Conservation (phyloP, 2,888 invertebrate genomes). For the Acronicta aceris region DNA sequence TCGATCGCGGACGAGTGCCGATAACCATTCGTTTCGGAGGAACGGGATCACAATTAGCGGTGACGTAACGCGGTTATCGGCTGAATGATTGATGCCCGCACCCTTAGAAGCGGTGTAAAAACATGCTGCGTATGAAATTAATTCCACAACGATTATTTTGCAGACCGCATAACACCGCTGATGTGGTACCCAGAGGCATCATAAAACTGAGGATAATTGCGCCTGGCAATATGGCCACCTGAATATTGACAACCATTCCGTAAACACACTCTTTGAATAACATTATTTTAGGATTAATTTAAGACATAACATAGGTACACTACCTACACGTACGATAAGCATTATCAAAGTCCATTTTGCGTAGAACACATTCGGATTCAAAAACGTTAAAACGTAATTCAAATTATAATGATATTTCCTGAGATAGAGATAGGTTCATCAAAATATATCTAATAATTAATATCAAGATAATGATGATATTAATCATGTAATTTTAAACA, state of each 20-base stretch:
- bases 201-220: slow-evolving; percentile 9
- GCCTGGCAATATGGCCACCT: slow-evolving; percentile 19
- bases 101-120: slow-evolving; percentile 45
- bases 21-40: slow-evolving; percentile 63
- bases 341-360: too few species aligned
- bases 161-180: slow-evolving; percentile 4
- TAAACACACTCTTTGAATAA: slow-evolving; percentile 31
- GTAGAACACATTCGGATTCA: too few species aligned
- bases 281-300: too few species aligned
- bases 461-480: too few species aligned
- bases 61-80: slow-evolving; percentile 77
- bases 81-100: slow-evolving; percentile 65
- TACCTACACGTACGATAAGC: too few species aligned
- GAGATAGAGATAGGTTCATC: too few species aligned
- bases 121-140: slow-evolving; percentile 47
- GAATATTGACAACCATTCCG: slow-evolving; percentile 36
- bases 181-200: slow-evolving; percentile 29
- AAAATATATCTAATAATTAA: too few species aligned
- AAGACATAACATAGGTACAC: too few species aligned
- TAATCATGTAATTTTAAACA: too few species aligned
- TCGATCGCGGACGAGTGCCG: slow-evolving; percentile 72
- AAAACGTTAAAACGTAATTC: too few species aligned
- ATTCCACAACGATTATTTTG: slow-evolving; percentile 30
- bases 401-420: too few species aligned
- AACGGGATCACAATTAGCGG: slow-evolving; percentile 82